Evolutionary conservation across 2,888 invertebrate species (phyloP).

Genomic region (Microctonus hyperodae): DNA sequence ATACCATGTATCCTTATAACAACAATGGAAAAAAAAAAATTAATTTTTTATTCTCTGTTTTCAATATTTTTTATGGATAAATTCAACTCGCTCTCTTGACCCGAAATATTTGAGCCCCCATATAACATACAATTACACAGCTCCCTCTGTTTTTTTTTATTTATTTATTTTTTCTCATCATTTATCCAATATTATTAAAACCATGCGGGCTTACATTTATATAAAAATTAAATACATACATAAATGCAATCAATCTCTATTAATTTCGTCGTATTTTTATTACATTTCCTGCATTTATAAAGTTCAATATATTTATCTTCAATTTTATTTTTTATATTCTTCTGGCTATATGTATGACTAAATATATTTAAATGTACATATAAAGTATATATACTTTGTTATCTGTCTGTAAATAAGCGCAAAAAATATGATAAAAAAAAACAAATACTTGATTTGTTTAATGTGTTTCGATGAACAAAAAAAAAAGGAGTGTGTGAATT

Average conservation of each 20-base stretch:
- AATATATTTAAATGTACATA: too few species aligned
- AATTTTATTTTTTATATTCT: too few species aligned
- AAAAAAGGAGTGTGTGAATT: too few species aligned
- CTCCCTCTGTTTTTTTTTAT: background rate
- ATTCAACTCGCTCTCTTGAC: background rate
- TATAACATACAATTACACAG: background rate
- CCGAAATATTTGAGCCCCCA: background rate
- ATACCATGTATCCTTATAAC: too few species aligned
- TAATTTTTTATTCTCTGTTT: background rate
- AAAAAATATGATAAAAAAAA: background rate
- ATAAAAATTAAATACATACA: background rate
- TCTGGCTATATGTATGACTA: too few species aligned
- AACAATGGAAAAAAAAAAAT: too few species aligned
- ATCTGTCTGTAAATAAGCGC: too few species aligned
- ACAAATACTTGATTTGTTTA: background rate
- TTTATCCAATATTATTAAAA: background rate
- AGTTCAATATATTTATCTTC: too few species aligned
- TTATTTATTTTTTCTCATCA: background rate
- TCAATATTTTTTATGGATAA: background rate
- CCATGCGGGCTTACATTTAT: conserved; percentile 18
- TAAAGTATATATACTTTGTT: too few species aligned
- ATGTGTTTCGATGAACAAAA: background rate
- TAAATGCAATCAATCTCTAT: conserved; percentile 28
- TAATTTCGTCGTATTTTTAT: conserved; percentile 11
- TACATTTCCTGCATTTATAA: background rate